Evolutionary conservation across 2,888 invertebrate genomes (phyloP).

Genomic region (Trypoxylon attenuatum): DNA sequence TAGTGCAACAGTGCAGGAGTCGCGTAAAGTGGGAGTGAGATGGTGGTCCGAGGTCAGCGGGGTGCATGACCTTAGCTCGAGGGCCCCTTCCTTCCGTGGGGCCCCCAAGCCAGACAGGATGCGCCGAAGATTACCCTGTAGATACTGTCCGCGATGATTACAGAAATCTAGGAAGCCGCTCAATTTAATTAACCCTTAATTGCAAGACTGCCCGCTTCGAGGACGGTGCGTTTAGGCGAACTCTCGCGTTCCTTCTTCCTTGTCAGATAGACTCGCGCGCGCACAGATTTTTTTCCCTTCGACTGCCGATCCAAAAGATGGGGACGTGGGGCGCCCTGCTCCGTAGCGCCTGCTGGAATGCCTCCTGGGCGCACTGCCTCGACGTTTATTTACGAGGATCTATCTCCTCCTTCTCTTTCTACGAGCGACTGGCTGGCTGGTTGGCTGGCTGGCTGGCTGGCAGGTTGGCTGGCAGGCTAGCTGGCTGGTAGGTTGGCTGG

Average conservation of each 20-base stretch:
- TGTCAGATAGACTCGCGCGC: slow-evolving; percentile 10
- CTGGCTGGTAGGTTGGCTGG: too few relatives aligned
- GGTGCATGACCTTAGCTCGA: slow-evolving; percentile 74
- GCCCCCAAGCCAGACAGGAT: slow-evolving; percentile 69
- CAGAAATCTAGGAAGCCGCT: slow-evolving; percentile 72
- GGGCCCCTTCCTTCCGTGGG: slow-evolving; percentile 72
- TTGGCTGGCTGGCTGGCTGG: too few relatives aligned
- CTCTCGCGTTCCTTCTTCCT: slow-evolving; percentile 13
- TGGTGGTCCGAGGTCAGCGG: slow-evolving; percentile 73
- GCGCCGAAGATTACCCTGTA: slow-evolving; percentile 71
- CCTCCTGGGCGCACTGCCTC: too few relatives aligned
- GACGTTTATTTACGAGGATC: too few relatives aligned
- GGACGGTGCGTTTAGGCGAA: slow-evolving; percentile 45
- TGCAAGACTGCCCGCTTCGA: slow-evolving; percentile 51
- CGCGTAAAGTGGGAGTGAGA: slow-evolving; percentile 47
- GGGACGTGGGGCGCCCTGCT: too few relatives aligned
- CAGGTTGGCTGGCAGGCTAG: too few relatives aligned
- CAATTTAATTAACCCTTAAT: slow-evolving; percentile 70
- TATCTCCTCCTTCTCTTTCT: too few relatives aligned
- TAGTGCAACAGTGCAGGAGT: slow-evolving; percentile 10
- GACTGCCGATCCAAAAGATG: too few relatives aligned
- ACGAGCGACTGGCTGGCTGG: too few relatives aligned
- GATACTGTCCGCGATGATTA: slow-evolving; percentile 73
- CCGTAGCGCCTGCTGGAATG: too few relatives aligned
- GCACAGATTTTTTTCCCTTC: neutral